phyloP scores from a whole-genome alignment of 2,113 vertebrate species.

The Telmatochromis bifrenatus region DNA sequence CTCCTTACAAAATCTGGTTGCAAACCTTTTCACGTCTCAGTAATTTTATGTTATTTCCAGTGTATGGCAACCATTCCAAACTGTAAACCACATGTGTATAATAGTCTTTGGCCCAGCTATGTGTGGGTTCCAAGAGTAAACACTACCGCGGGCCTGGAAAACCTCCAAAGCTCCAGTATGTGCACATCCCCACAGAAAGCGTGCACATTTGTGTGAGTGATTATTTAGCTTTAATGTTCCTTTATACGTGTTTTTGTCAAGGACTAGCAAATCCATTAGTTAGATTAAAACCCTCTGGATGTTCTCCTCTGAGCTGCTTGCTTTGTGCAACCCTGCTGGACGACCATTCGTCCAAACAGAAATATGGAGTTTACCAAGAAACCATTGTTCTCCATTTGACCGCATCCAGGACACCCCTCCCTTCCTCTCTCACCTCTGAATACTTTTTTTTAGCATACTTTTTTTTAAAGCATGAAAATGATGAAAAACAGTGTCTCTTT shows the following conservation, averaged over 20 bases:
- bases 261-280: neutral
- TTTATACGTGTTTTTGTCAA: neutral
- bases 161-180: neutral
- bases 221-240: neutral
- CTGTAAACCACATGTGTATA: neutral
- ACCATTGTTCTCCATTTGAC: conserved; percentile 30
- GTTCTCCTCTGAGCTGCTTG: neutral
- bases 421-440: conserved; percentile 22
- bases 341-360: neutral
- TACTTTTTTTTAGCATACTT: neutral
- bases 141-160: neutral
- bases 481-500: neutral
- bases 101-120: neutral
- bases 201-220: neutral
- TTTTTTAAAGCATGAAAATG: conserved; percentile 9
- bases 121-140: conserved; percentile 1
- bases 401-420: neutral
- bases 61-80: neutral
- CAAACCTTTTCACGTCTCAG: neutral
- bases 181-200: neutral
- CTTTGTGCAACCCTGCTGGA: neutral
- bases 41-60: neutral
- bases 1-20: neutral
- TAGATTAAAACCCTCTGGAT: neutral
- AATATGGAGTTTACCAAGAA: neutral